Evolutionary conservation across 2,888 invertebrate species (phyloP), one percentile per base, ranked within the genome.

Genomic region (Clostera curtula): DNA sequence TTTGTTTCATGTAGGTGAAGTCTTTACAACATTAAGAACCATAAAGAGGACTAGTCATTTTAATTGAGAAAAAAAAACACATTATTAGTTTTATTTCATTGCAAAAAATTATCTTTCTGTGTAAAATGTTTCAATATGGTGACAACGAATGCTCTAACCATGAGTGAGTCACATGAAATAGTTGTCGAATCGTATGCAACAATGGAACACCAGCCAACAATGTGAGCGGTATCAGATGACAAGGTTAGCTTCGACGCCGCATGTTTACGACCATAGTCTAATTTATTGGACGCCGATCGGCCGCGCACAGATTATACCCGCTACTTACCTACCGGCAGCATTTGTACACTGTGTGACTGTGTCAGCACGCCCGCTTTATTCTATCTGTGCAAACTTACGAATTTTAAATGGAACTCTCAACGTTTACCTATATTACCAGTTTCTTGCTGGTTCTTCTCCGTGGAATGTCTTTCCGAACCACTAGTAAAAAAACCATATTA

Each of bases 211-310:
- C 31, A 15, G 24, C 25, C 23, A 47, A 54, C 68, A 62, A 64
- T 56, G 66, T 62, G 61, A 60, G 58, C 59, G 59, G 60, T 70
- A 71, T 70, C 65, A 67, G 70, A 72, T 72, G 70, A 69, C 72
- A 68, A 63, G 58, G 52, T 43, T 48, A 46, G 48, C 51, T 43
- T 44, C 58, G 53, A 56, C 60, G 55, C 57, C 56, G 67, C 70
- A 65, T 68, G 70, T 69, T 69, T 68, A 70, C 61, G 67, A 61
- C 56, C 56, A 50, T 59, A 51, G 56, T 65, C 67, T 72, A 68
- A 72, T 76, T 76, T 75, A 76, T 75, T 58, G 59, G 56, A 61
- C 59, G 65, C 56, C 59, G 48, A 29, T 41, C 44, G 25, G 44
- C 15, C 23, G 23, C 6, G 29, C 16, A 31, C 45, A 57, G 58